These are phyloP conservation scores for Marmota monax DNA, from an alignment of 2,113 vertebrate genomes.

Conservation along the genomic window DNA sequence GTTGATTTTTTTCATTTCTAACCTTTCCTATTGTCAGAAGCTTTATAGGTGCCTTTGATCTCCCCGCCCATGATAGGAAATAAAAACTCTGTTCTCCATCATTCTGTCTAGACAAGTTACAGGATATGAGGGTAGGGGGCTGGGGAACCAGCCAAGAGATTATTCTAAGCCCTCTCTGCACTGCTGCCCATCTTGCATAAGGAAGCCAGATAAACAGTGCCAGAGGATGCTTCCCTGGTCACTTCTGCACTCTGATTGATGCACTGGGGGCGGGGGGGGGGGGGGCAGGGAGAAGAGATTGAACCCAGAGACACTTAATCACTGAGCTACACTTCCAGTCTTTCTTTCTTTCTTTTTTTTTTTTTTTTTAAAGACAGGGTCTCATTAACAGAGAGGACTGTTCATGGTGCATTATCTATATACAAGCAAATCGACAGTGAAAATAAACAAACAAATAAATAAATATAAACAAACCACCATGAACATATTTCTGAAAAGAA, in stretches of 20 bases:
- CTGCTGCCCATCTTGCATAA: not conserved
- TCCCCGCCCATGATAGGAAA: not conserved
- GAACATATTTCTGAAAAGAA: not conserved
- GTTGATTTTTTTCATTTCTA: conserved; percentile 8
- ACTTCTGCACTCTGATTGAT: not conserved
- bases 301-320: not conserved
- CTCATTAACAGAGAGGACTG: not conserved
- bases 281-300: not conserved
- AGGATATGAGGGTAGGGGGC: not conserved
- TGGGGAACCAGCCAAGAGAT: not conserved
- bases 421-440: not conserved
- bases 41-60: not conserved
- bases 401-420: not conserved
- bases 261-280: not conserved
- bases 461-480: not conserved
- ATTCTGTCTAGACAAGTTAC: not conserved
- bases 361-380: not conserved
- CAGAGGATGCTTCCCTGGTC: not conserved
- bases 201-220: not conserved
- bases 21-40: not conserved
- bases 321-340: not conserved
- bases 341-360: not conserved
- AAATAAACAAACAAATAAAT: not conserved
- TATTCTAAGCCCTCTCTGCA: not conserved
- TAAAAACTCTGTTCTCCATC: not conserved